Evolutionary conservation across 1,140 invertebrate genomes (phyloP).

Genomic region (Chrysomallon squamiferum): DNA sequence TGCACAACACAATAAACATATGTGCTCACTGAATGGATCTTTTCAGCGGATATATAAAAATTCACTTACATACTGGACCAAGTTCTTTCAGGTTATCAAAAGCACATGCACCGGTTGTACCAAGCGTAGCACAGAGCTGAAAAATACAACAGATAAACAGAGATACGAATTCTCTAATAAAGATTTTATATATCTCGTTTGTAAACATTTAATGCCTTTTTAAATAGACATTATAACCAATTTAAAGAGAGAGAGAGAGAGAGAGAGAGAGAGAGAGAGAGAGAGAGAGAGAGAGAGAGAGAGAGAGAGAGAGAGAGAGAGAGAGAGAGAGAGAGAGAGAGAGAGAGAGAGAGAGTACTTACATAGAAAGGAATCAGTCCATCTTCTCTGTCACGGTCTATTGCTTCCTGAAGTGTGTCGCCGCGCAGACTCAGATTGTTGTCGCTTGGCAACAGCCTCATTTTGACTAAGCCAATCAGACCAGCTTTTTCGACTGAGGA

Average conservation of each 20-base stretch:
- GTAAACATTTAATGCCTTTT: too few species aligned
- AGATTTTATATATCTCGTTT: too few species aligned
- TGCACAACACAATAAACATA: too few species aligned
- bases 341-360: conserved; percentile 62
- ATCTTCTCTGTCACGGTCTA: conserved; percentile 81
- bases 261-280: neutral
- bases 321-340: conserved; percentile 11
- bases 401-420: conserved; percentile 78
- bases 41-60: too few species aligned
- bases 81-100: conserved; percentile 92
- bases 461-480: conserved; percentile 86
- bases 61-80: conserved; percentile 68
- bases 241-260: neutral
- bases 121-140: conserved; percentile 91
- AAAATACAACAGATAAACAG: conserved; percentile 36
- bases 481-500: conserved; percentile 97
- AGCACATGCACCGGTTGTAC: conserved; percentile 92
- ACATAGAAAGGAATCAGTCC: conserved; percentile 96
- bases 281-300: conserved; percentile 4
- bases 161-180: too few species aligned
- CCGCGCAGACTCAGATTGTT: conserved; percentile 85
- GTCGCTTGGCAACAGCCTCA: conserved; percentile 84
- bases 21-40: too few species aligned
- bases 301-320: conserved; percentile 12
- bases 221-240: neutral